These are phyloP conservation scores for Bungarus multicinctus DNA, from an alignment of 2,113 vertebrate species.

Conservation along the genomic window DNA sequence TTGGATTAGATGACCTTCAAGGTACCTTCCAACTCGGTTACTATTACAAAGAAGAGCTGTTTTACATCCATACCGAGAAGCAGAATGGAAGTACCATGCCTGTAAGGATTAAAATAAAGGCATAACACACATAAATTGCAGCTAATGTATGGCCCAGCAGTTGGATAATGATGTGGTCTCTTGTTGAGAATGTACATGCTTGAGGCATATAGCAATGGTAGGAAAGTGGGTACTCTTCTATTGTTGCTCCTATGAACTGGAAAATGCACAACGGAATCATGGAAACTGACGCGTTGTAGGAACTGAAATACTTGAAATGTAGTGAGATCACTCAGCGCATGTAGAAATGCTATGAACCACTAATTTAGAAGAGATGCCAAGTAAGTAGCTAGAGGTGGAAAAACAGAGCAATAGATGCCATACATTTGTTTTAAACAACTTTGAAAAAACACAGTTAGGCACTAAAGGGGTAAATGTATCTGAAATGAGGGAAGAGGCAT, in stretches of 20 bases:
- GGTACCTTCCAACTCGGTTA: not conserved
- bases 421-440: not conserved
- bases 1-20: not conserved
- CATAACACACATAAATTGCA: not conserved
- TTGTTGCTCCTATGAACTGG: not conserved
- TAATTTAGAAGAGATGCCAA: not conserved
- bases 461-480: not conserved
- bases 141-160: not conserved
- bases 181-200: not conserved
- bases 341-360: not conserved
- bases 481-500: not conserved
- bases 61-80: not conserved
- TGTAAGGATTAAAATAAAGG: not conserved
- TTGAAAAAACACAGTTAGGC: not conserved
- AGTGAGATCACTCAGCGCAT: not conserved
- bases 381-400: not conserved
- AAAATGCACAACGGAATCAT: not conserved
- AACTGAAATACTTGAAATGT: not conserved
- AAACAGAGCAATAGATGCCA: not conserved
- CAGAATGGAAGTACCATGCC: not conserved
- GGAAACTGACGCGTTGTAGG: not conserved
- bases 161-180: not conserved
- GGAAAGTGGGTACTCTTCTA: not conserved
- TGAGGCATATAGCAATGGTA: not conserved
- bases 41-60: not conserved